A percentile compares a stretch with the other conserved stretches of the same genome.
Conservation (phyloP, 2,888 invertebrate genomes). For the Rhynchonema sp. region DNA sequence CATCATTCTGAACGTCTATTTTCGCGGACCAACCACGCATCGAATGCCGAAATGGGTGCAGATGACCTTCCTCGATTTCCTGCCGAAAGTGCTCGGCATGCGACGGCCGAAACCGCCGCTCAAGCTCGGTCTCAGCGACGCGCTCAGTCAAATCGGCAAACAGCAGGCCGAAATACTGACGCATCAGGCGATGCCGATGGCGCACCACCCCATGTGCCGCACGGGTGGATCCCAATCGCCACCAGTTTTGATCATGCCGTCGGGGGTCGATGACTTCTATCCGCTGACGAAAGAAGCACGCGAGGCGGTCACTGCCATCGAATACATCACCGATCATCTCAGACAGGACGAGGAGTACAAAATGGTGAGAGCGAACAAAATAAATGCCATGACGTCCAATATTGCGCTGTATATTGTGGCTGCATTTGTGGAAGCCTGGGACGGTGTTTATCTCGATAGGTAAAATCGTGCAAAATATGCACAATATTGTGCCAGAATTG, state of each 20-base stretch:
- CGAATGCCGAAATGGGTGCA: conserved; percentile 83
- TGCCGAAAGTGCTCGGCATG: conserved; percentile 77
- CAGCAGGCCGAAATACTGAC: not conserved
- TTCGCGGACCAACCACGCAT: conserved; percentile 42
- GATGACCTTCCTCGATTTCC: conserved; percentile 74
- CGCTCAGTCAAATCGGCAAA: not conserved
- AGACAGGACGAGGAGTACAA: conserved; percentile 94
- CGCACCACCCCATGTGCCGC: conserved; percentile 5
- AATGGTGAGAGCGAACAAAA: conserved; percentile 48
- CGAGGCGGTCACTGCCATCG: conserved; percentile 78
- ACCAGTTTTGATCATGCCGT: no score
- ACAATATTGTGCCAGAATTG: no score
- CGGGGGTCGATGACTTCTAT: no score
- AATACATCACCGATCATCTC: conserved; percentile 92
- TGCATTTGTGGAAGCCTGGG: no score
- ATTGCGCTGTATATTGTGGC: no score
- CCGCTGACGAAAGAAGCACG: conserved; percentile 69
- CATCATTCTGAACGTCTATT: conserved; percentile 97
- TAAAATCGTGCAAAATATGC: no score
- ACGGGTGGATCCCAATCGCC: no score
- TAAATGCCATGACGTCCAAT: not conserved
- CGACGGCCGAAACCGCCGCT: conserved; percentile 46
- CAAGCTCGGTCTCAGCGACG: not conserved
- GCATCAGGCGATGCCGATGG: not conserved
- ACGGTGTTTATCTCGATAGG: no score